Conservation (phyloP, 1,140 invertebrate species). For the Wasmannia auropunctata region DNA sequence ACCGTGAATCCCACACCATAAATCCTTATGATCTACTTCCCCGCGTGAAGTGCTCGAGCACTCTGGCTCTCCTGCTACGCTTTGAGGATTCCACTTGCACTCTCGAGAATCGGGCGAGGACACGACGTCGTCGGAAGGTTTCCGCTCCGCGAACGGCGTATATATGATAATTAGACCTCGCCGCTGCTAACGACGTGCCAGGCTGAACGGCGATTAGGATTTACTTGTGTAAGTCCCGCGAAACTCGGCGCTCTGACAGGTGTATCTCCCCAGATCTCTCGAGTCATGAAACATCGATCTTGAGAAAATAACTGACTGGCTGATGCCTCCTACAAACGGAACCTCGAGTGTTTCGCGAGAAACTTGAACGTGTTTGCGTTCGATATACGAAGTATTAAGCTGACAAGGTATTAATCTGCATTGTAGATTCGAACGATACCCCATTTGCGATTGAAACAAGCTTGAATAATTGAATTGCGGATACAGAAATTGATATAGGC, state of each 20-base stretch:
- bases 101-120: constrained; percentile 35
- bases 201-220: constrained; percentile 33
- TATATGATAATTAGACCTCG: constrained; percentile 51
- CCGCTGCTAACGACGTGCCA: constrained; percentile 35
- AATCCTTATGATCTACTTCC: constrained; percentile 39
- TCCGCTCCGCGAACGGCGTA: constrained; percentile 8
- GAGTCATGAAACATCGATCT: neutral
- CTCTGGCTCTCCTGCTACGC: neutral
- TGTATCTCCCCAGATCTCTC: neutral
- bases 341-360: neutral
- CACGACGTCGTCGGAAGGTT: constrained; percentile 23
- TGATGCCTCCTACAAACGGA: neutral
- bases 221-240: constrained; percentile 19
- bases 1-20: constrained; percentile 42
- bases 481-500: neutral
- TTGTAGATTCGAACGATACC: too few relatives aligned
- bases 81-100: constrained; percentile 9
- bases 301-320: constrained; percentile 18
- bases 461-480: neutral
- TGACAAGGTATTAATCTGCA: neutral
- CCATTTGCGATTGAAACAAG: neutral
- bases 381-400: neutral
- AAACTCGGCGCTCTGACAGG: neutral
- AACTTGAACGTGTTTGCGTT: neutral
- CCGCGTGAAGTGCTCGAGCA: neutral